Conservation (phyloP, 2,888 invertebrate species). For the Phorcus lineatus region DNA sequence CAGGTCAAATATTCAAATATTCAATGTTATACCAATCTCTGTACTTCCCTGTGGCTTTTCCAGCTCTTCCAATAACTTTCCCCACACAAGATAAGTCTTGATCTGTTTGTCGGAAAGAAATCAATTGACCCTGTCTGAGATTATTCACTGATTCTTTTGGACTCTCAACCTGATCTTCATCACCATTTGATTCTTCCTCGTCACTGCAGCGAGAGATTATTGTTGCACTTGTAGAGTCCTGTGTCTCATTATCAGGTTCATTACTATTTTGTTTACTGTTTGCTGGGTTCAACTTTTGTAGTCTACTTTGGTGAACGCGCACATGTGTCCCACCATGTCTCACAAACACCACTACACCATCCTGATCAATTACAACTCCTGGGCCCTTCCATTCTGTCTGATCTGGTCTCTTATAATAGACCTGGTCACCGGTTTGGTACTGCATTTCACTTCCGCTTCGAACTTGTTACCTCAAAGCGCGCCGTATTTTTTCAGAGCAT, state of each 20-base stretch:
- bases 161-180: too few species aligned
- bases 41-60: conserved; percentile 39
- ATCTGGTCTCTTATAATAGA: conserved; percentile 44
- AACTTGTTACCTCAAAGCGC: conserved; percentile 36
- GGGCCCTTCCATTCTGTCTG: conserved; percentile 43
- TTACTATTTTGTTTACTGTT: too few species aligned
- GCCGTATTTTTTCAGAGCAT: conserved; percentile 38
- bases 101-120: not conserved
- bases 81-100: not conserved
- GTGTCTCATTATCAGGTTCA: too few species aligned
- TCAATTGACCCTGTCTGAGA: too few species aligned
- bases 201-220: too few species aligned
- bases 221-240: too few species aligned
- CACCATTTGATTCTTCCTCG: too few species aligned
- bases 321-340: conserved; percentile 43
- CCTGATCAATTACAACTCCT: conserved; percentile 44
- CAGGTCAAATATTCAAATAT: not conserved
- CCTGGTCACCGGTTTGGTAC: conserved; percentile 30
- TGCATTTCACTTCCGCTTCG: conserved; percentile 13
- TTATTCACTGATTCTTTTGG: too few species aligned
- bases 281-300: conserved; percentile 19
- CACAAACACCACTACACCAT: conserved; percentile 46
- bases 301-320: conserved; percentile 39
- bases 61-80: conserved; percentile 25
- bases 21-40: conserved; percentile 35